Evolutionary conservation across 2,797 vertebrate species (phyloP).

Genomic region (Buceros bicornis): DNA sequence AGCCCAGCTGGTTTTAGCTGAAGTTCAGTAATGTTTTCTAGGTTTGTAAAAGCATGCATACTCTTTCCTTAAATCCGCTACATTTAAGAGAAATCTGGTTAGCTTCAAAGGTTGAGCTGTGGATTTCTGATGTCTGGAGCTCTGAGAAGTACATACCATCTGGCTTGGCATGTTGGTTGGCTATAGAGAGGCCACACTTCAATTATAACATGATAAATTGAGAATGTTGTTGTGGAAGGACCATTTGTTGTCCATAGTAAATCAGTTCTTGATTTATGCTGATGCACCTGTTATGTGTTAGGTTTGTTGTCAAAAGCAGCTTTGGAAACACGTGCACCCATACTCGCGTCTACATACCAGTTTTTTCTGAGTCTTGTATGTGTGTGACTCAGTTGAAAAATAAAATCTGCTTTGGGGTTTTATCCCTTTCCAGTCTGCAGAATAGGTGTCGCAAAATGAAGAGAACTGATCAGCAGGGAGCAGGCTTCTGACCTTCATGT

Average conservation of each 20-base stretch:
- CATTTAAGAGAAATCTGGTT: background rate
- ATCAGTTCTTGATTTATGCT: background rate
- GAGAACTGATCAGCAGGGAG: background rate
- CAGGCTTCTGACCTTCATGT: background rate
- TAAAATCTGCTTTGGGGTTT: background rate
- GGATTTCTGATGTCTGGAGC: background rate
- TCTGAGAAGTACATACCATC: background rate
- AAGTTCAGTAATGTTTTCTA: background rate
- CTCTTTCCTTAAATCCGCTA: background rate
- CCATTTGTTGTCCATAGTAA: background rate
- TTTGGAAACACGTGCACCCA: background rate
- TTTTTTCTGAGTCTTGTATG: background rate
- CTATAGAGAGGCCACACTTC: conserved; percentile 6
- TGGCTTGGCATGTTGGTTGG: background rate
- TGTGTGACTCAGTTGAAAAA: accelerated
- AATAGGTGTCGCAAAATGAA: background rate
- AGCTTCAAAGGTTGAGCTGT: background rate
- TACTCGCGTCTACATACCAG: background rate
- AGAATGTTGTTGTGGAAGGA: background rate
- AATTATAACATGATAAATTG: background rate
- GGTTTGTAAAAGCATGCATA: background rate
- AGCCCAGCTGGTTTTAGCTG: background rate
- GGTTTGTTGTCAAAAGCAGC: background rate
- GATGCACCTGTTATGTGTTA: background rate
- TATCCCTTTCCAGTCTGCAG: background rate